phyloP scores from a whole-genome alignment of 1,140 invertebrate species.

The Atopsyche davidsoni region DNA sequence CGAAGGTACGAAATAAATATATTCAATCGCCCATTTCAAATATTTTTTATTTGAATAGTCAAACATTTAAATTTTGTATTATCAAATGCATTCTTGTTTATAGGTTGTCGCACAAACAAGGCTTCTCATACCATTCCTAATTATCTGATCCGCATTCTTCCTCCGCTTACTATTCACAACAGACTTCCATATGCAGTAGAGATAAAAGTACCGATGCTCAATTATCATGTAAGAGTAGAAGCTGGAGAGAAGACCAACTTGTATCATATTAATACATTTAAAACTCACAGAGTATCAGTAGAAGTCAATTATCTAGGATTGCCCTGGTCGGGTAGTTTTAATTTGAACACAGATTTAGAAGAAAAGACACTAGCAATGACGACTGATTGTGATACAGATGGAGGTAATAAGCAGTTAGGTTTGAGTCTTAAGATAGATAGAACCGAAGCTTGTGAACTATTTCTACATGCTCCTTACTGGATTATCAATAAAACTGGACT shows the following conservation, averaged over 20 bases:
- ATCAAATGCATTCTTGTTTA: background rate
- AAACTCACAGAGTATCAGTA: conserved; percentile 54
- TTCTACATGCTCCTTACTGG: conserved; percentile 83
- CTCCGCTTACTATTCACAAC: conserved; percentile 70
- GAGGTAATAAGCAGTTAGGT: conserved; percentile 58
- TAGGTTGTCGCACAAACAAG: conserved; percentile 37
- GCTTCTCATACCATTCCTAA: conserved; percentile 59
- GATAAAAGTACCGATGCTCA: conserved; percentile 47
- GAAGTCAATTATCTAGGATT: conserved; percentile 64
- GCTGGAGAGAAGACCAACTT: conserved; percentile 65
- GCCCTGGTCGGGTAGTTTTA: conserved; percentile 65
- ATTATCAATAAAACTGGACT: conserved; percentile 84
- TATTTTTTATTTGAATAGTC: conserved; percentile 31
- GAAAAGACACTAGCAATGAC: conserved; percentile 58
- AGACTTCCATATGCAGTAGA: conserved; percentile 65
- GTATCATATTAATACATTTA: conserved; percentile 57
- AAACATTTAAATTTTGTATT: conserved; percentile 7
- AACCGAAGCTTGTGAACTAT: conserved; percentile 56
- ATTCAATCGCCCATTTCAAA: conserved; percentile 28
- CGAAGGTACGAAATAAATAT: conserved; percentile 35
- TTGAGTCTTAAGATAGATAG: conserved; percentile 60
- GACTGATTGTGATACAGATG: conserved; percentile 59
- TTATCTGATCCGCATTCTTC: conserved; percentile 63
- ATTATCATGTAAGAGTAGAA: conserved; percentile 57
- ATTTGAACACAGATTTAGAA: conserved; percentile 60